Evolutionary conservation across 2,888 invertebrate species (phyloP).

Genomic region (Pachymerium ferrugineum): DNA sequence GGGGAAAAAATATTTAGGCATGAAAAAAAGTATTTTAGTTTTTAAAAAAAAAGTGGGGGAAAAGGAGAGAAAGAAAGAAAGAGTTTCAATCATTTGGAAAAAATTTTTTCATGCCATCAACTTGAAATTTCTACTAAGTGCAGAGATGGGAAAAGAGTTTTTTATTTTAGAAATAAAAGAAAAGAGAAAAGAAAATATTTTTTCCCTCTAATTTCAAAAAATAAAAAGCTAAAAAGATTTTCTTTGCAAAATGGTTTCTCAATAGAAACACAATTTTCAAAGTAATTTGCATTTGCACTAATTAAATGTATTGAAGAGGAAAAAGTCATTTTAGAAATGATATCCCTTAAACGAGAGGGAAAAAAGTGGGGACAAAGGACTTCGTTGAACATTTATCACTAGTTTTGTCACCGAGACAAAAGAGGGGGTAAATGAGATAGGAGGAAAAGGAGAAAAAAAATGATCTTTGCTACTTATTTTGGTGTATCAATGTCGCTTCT

Average conservation of each 20-base stretch:
- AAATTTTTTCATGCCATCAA: background rate
- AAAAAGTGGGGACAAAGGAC: background rate
- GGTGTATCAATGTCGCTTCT: background rate
- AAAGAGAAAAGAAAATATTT: background rate
- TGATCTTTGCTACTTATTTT: background rate
- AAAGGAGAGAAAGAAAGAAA: background rate
- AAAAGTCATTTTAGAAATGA: background rate
- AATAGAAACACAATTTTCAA: background rate
- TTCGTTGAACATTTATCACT: background rate
- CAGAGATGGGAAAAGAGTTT: background rate
- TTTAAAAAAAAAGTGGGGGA: background rate
- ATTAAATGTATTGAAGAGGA: slow-evolving; percentile 13
- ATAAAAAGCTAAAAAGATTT: background rate
- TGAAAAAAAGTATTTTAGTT: too few relatives aligned
- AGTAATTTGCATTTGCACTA: slow-evolving; percentile 9
- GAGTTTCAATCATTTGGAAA: slow-evolving; percentile 3
- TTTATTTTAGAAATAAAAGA: background rate
- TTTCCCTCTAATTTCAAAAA: background rate
- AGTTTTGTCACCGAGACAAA: background rate
- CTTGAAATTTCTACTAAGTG: background rate
- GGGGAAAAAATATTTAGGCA: too few relatives aligned
- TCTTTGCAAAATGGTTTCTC: background rate
- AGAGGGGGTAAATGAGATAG: background rate
- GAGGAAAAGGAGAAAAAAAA: background rate
- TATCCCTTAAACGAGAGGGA: too few relatives aligned